phyloP scores from a whole-genome alignment of 2,888 invertebrate genomes.

The Cerastoderma edule region DNA sequence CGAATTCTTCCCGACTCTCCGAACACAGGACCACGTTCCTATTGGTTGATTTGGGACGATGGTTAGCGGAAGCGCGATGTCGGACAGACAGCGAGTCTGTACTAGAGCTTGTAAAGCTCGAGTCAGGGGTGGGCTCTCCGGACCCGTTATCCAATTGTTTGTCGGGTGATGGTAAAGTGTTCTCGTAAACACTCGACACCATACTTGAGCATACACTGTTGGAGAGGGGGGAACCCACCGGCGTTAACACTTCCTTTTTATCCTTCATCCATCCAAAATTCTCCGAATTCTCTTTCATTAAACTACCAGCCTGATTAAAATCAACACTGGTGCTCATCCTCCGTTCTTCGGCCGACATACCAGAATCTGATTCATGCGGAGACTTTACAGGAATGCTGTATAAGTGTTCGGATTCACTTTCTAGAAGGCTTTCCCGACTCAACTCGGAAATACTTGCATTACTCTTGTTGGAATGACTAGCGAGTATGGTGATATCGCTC shows the following conservation, averaged over 20 bases:
- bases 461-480: slow-evolving; percentile 89
- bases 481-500: slow-evolving; percentile 89
- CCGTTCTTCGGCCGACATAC: background rate
- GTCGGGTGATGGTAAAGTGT: slow-evolving; percentile 58
- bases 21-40: slow-evolving; percentile 24
- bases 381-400: background rate
- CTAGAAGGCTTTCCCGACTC: slow-evolving; percentile 35
- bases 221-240: slow-evolving; percentile 74
- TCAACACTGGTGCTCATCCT: background rate
- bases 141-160: slow-evolving; percentile 28
- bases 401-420: background rate
- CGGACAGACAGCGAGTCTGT: slow-evolving; percentile 30
- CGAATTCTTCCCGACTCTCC: background rate
- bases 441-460: slow-evolving; percentile 84
- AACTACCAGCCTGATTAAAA: background rate
- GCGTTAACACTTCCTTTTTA: slow-evolving; percentile 58
- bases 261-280: slow-evolving; percentile 25
- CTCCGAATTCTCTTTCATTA: background rate
- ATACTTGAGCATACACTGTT: slow-evolving; percentile 78
- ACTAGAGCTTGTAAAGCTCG: slow-evolving; percentile 27
- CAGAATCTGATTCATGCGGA: slow-evolving; percentile 4
- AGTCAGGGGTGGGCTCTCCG: slow-evolving; percentile 24
- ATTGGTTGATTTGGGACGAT: slow-evolving; percentile 24
- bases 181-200: slow-evolving; percentile 80
- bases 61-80: background rate